Percentiles rank a stretch among this genome's conserved stretches.
These are phyloP conservation scores for Paedocypris micromegethes DNA, from an alignment of 2,797 vertebrate species.

Conservation along the genomic window DNA sequence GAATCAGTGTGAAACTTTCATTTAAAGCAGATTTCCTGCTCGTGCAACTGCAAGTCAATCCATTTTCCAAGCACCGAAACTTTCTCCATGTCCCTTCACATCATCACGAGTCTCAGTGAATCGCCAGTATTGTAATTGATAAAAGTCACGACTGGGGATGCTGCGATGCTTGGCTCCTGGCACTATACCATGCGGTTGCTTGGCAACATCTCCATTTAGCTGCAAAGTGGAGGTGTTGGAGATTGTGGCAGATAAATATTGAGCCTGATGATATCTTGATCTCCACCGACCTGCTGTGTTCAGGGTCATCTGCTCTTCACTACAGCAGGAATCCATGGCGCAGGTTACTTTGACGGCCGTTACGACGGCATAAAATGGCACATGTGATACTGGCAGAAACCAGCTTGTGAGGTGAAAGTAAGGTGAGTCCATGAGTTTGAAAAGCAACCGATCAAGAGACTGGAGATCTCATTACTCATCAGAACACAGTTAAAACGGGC, in stretches of 20 bases:
- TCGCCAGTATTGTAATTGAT: slow-evolving; percentile 20
- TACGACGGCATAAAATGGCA: not conserved
- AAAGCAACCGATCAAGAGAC: slow-evolving; percentile 26
- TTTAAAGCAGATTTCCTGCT: too few species aligned
- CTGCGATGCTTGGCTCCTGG: slow-evolving; percentile 33
- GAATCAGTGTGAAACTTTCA: too few species aligned
- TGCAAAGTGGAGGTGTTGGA: slow-evolving; percentile 45
- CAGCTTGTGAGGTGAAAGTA: not conserved
- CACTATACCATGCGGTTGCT: slow-evolving; percentile 48
- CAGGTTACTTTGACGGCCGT: not conserved
- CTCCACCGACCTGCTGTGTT: slow-evolving; percentile 24
- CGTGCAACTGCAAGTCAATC: too few species aligned
- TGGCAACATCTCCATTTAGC: slow-evolving; percentile 55
- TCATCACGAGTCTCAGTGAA: too few species aligned
- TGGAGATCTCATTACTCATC: slow-evolving; percentile 17
- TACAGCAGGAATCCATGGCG: slow-evolving; percentile 3
- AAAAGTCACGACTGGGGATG: slow-evolving; percentile 36
- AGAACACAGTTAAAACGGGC: not conserved
- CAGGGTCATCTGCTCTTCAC: slow-evolving; percentile 25
- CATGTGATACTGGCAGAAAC: slow-evolving; percentile 24
- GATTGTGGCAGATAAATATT: slow-evolving; percentile 31
- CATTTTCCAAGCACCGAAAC: too few species aligned
- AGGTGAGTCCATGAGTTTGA: slow-evolving; percentile 13
- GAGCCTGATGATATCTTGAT: slow-evolving; percentile 42
- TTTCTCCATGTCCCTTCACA: too few species aligned